These are phyloP conservation scores for Holothuria scabra DNA, from an alignment of 53 echinoderm and acorn worm species.

Conservation along the genomic window DNA sequence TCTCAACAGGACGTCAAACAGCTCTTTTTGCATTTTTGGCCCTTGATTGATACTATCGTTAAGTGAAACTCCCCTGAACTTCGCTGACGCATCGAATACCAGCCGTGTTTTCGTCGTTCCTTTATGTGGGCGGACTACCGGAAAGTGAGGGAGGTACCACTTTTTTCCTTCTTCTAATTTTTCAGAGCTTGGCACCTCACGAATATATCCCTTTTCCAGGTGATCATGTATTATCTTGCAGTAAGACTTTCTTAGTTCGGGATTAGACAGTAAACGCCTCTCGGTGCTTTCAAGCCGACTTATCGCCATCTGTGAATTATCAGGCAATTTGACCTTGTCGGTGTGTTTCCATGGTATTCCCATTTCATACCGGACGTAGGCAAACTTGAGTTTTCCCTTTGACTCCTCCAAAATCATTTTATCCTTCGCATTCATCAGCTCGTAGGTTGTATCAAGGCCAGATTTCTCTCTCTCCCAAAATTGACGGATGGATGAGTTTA, in stretches of 20 bases:
- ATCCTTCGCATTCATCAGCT: background rate
- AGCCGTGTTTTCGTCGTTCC: slow-evolving; percentile 19
- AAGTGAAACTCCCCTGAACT: slow-evolving; percentile 13
- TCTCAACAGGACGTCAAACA: slow-evolving; percentile 18
- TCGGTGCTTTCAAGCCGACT: slow-evolving; percentile 6
- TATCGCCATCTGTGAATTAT: background rate
- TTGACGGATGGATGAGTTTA: slow-evolving; percentile 15
- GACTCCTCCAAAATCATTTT: background rate
- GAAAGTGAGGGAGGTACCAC: background rate
- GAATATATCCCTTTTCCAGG: slow-evolving; percentile 30
- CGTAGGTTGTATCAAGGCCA: background rate
- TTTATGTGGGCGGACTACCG: slow-evolving; percentile 13
- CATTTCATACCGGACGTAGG: slow-evolving; percentile 19
- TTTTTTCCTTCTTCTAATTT: background rate
- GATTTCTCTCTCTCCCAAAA: slow-evolving; percentile 18
- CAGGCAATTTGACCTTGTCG: no score
- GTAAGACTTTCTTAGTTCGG: slow-evolving; percentile 5
- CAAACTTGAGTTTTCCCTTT: background rate
- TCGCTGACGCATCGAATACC: slow-evolving; percentile 30
- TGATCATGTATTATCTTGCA: background rate
- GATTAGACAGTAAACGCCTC: background rate
- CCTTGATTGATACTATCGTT: slow-evolving; percentile 26
- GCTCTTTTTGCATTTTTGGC: slow-evolving; percentile 50
- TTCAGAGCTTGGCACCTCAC: slow-evolving; percentile 4
- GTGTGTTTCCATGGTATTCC: no score